A percentile compares a stretch with the other conserved stretches of the same genome.
Conservation (phyloP, 2,888 invertebrate species). For the Dryocosmus kuriphilus region DNA sequence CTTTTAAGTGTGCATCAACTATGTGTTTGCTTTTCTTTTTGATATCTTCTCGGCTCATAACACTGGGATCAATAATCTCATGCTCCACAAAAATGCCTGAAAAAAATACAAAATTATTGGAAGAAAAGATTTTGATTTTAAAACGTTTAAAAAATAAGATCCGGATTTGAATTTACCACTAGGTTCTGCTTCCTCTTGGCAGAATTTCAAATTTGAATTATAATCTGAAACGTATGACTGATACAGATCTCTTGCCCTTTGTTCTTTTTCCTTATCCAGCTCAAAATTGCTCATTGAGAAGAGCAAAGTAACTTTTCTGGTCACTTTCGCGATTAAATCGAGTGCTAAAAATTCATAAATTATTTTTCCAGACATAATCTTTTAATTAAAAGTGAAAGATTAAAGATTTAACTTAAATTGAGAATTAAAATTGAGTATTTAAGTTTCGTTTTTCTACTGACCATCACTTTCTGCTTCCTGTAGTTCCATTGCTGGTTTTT, state of each 20-base stretch:
- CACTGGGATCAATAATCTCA: slow-evolving; percentile 80
- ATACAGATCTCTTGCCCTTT: slow-evolving; percentile 67
- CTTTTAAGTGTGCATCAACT: slow-evolving; percentile 77
- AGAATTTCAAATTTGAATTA: slow-evolving; percentile 61
- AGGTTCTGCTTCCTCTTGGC: slow-evolving; percentile 58
- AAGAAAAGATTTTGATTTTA: neutral
- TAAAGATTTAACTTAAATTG: neutral
- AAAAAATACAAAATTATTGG: slow-evolving; percentile 30
- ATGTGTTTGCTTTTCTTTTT: slow-evolving; percentile 80
- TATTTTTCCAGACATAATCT: neutral
- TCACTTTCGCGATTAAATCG: slow-evolving; percentile 64
- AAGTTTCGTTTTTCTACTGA: slow-evolving; percentile 40
- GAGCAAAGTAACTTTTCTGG: slow-evolving; percentile 62
- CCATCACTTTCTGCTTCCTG: slow-evolving; percentile 62
- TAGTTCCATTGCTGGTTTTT: slow-evolving; percentile 44
- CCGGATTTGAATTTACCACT: slow-evolving; percentile 59
- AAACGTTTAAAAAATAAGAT: neutral
- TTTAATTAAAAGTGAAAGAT: slow-evolving; percentile 26
- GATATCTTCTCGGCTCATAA: slow-evolving; percentile 79
- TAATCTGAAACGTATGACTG: slow-evolving; percentile 69
- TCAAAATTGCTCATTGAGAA: slow-evolving; percentile 66
- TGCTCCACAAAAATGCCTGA: slow-evolving; percentile 75
- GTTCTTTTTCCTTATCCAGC: slow-evolving; percentile 63
- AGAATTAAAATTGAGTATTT: neutral
- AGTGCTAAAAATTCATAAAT: slow-evolving; percentile 60